A percentile compares a stretch with the other conserved stretches of the same genome.
phyloP scores from a whole-genome alignment of 2,888 invertebrate species.

The Unio delphinus region DNA sequence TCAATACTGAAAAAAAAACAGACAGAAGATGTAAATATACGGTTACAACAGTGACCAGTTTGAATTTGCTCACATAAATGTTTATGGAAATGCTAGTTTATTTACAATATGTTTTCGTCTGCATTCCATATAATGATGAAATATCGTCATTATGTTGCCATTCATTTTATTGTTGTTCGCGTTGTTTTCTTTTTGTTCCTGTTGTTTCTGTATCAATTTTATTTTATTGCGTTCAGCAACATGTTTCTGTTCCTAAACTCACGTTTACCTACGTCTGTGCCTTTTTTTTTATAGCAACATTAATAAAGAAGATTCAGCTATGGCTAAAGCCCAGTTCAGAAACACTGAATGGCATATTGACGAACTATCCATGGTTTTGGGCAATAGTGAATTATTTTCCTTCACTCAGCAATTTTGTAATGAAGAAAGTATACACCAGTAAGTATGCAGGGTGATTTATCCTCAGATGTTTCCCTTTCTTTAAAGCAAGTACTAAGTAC shows the following conservation, averaged over 20 bases:
- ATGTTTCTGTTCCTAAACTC: too few relatives aligned
- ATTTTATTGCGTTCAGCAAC: too few relatives aligned
- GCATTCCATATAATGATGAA: too few relatives aligned
- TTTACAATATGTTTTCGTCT: too few relatives aligned
- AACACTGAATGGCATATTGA: constrained; percentile 57
- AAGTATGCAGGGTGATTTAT: constrained; percentile 37
- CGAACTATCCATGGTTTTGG: constrained; percentile 67
- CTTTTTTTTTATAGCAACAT: constrained; percentile 45
- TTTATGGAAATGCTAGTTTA: too few relatives aligned
- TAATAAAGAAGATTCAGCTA: constrained; percentile 43
- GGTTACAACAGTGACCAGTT: too few relatives aligned
- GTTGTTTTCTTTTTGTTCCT: neutral
- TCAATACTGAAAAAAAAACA: too few relatives aligned
- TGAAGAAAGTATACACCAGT: constrained; percentile 69
- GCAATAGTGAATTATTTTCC: constrained; percentile 62
- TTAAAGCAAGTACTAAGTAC: neutral
- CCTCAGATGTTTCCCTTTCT: neutral
- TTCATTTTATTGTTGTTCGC: too few relatives aligned
- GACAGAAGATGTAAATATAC: too few relatives aligned
- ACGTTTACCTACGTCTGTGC: too few relatives aligned
- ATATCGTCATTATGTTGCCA: too few relatives aligned
- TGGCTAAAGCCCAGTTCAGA: constrained; percentile 59
- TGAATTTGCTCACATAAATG: too few relatives aligned
- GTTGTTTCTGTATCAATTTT: neutral
- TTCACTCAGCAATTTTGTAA: constrained; percentile 54